These are phyloP conservation scores for Nephrocerus scutellatus DNA, from an alignment of 2,888 invertebrate genomes.

Conservation along the genomic window DNA sequence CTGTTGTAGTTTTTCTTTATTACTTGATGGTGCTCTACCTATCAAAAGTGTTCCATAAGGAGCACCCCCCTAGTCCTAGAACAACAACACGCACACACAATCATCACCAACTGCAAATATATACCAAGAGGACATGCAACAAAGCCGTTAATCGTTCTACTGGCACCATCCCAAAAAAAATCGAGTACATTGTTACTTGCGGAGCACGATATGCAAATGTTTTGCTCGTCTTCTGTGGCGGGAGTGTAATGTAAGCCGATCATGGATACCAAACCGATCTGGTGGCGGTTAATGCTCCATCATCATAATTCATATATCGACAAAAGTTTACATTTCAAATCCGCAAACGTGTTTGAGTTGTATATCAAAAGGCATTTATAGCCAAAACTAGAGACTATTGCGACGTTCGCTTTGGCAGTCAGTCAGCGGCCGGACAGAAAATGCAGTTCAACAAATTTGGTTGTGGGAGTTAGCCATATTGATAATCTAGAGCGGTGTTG, in stretches of 20 bases:
- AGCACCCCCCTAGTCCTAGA: slow-evolving; percentile 11
- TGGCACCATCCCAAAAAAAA: slow-evolving; percentile 8
- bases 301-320: no score
- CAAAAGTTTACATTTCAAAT: no score
- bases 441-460: no score
- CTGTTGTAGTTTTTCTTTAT: slow-evolving; percentile 8
- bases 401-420: no score
- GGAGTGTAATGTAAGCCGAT: background rate
- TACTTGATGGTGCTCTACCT: background rate
- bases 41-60: slow-evolving; percentile 1
- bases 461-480: no score
- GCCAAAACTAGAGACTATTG: no score
- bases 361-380: no score
- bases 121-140: slow-evolving; percentile 25
- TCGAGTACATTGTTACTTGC: slow-evolving; percentile 11
- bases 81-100: slow-evolving; percentile 1
- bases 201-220: slow-evolving; percentile 28
- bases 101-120: slow-evolving; percentile 1
- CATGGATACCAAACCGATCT: no score
- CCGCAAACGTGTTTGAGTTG: no score
- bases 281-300: no score
- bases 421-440: no score
- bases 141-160: slow-evolving; percentile 25
- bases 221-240: slow-evolving; percentile 13
- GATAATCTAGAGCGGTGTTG: no score